Evolutionary conservation across 2,888 invertebrate genomes (phyloP).

Genomic region (Eupeodes latifasciatus): DNA sequence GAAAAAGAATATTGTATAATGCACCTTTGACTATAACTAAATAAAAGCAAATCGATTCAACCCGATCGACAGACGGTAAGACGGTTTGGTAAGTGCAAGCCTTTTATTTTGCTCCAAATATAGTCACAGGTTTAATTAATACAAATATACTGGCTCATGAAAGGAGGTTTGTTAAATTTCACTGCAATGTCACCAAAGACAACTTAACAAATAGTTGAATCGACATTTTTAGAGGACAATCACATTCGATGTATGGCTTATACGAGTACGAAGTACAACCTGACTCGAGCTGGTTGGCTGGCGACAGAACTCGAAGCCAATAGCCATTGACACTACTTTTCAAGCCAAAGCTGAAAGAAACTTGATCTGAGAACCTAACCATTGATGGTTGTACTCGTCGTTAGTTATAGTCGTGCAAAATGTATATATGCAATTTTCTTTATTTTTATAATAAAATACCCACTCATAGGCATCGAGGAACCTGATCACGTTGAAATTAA

Average conservation of each 20-base stretch:
- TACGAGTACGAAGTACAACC: background rate
- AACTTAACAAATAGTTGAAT: slow-evolving; percentile 25
- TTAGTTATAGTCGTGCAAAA: slow-evolving; percentile 36
- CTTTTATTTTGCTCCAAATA: background rate
- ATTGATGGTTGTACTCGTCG: slow-evolving; percentile 33
- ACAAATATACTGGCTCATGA: slow-evolving; percentile 13
- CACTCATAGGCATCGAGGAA: slow-evolving; percentile 23
- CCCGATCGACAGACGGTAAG: no score
- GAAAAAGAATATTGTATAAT: no score
- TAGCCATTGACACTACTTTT: slow-evolving; percentile 10
- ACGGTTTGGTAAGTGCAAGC: no score
- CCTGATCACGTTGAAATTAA: slow-evolving; percentile 57
- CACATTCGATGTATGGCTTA: background rate
- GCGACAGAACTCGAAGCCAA: slow-evolving; percentile 36
- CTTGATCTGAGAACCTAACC: slow-evolving; percentile 48
- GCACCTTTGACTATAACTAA: no score
- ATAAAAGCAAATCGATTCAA: no score
- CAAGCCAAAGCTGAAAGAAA: slow-evolving; percentile 27
- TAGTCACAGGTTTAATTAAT: background rate
- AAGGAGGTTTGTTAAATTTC: slow-evolving; percentile 35
- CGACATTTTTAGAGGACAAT: slow-evolving; percentile 63
- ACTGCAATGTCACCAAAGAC: slow-evolving; percentile 32
- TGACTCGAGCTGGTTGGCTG: background rate
- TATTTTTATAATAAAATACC: slow-evolving; percentile 34
- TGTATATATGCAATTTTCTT: slow-evolving; percentile 18